Conservation (phyloP, 1,140 invertebrate genomes). For the Trichomalopsis sarcophagae region DNA sequence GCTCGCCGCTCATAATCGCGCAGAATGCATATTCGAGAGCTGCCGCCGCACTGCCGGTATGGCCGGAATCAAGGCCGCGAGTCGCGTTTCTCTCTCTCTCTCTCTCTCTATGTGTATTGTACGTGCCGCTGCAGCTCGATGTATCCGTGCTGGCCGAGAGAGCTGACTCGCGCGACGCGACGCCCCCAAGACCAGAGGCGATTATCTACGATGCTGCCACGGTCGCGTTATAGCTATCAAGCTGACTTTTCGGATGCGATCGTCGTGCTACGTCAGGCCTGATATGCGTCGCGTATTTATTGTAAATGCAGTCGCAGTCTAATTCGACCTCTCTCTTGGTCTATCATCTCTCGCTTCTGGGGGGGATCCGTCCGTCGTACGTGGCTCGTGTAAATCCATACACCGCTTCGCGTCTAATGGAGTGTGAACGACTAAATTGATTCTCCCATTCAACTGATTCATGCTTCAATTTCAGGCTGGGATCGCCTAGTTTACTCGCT, state of each 20-base stretch:
- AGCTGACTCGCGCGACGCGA: background rate
- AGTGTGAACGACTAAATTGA: constrained; percentile 15
- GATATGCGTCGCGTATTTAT: no score
- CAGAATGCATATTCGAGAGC: constrained; percentile 53
- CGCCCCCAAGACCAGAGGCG: background rate
- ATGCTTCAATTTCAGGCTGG: background rate
- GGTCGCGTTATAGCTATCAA: background rate
- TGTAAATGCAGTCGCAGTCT: background rate
- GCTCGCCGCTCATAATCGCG: constrained; percentile 55
- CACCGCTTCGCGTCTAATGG: constrained; percentile 15
- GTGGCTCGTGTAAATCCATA: constrained; percentile 10
- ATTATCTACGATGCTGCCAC: background rate
- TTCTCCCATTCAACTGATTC: constrained; percentile 8
- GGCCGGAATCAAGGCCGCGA: constrained; percentile 56
- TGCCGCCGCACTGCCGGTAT: constrained; percentile 40
- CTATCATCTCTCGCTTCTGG: constrained; percentile 1
- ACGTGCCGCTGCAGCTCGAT: background rate
- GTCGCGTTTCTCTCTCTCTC: constrained; percentile 43
- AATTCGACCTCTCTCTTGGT: background rate
- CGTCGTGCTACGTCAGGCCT: no score
- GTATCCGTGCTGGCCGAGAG: background rate
- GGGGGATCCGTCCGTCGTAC: background rate
- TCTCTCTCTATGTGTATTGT: background rate
- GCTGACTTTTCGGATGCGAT: background rate
- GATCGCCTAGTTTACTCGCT: background rate